phyloP scores from a whole-genome alignment of 37 sponge, comb jelly and placozoan genomes.

The Mnemiopsis leidyi region DNA sequence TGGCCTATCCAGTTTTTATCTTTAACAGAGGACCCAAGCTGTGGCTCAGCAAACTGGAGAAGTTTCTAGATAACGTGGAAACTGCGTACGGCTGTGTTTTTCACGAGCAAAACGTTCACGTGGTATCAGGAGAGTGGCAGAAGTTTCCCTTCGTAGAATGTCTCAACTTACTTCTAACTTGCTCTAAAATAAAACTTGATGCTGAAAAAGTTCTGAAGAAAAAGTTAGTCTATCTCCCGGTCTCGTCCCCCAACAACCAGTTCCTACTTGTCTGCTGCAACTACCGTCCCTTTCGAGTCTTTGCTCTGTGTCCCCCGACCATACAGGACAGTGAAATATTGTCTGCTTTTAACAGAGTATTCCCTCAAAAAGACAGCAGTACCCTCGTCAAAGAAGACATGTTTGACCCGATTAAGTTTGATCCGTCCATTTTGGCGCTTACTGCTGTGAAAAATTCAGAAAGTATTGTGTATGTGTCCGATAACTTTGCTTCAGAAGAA shows the following conservation, averaged over 20 bases:
- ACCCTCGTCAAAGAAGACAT: background rate
- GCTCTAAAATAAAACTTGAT: background rate
- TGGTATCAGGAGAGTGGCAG: background rate
- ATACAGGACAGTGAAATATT: background rate
- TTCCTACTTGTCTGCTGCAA: background rate
- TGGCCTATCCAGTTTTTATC: background rate
- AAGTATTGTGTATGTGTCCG: constrained; percentile 15
- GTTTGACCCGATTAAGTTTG: background rate
- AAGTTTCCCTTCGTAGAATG: constrained; percentile 17
- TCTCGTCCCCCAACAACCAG: background rate
- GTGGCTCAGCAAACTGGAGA: background rate
- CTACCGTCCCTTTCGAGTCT: constrained; percentile 24
- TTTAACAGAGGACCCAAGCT: constrained; percentile 35
- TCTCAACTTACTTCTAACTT: background rate
- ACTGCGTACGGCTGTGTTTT: constrained; percentile 55
- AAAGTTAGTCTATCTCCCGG: background rate
- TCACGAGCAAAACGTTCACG: background rate
- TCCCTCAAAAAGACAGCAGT: constrained; percentile 23
- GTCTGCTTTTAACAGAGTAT: constrained; percentile 2
- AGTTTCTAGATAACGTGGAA: constrained; percentile 24
- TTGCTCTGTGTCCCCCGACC: constrained; percentile 3
- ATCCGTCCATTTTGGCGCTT: background rate
- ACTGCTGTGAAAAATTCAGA: constrained; percentile 20
- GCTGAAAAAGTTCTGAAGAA: background rate
- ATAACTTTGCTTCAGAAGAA: background rate